Evolutionary conservation across 2,797 vertebrate species (phyloP).

Genomic region (Carapus acus): DNA sequence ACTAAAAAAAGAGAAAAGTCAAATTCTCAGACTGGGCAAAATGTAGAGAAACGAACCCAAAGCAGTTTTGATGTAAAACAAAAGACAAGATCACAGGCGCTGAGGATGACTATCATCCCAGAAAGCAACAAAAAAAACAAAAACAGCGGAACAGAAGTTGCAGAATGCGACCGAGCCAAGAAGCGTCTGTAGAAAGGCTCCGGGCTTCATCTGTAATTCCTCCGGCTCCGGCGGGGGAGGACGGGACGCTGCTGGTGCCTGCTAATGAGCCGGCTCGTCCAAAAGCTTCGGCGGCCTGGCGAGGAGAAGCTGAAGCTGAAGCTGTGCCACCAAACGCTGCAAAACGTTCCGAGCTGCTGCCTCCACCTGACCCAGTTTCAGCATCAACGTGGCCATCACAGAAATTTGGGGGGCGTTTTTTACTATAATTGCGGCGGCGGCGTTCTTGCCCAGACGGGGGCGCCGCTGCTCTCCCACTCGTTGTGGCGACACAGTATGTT

Average conservation of each 20-base stretch:
- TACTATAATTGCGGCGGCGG: too few species aligned
- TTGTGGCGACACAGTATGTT: too few species aligned
- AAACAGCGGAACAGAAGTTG: background rate
- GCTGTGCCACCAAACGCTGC: slow-evolving; percentile 15
- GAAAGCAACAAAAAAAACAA: background rate
- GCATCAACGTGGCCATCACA: slow-evolving; percentile 4
- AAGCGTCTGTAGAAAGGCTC: slow-evolving; percentile 14
- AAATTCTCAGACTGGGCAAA: too few species aligned
- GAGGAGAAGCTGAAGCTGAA: slow-evolving; percentile 15
- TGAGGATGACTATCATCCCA: background rate
- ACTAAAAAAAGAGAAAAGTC: too few species aligned
- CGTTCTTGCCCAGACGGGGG: too few species aligned
- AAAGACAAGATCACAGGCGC: too few species aligned
- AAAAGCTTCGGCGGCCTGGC: slow-evolving; percentile 9
- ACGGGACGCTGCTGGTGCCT: slow-evolving; percentile 16
- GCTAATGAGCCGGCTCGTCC: slow-evolving; percentile 27
- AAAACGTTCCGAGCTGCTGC: slow-evolving; percentile 13
- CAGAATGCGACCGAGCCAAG: too few species aligned
- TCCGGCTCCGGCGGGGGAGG: slow-evolving; percentile 14
- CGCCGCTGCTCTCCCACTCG: too few species aligned
- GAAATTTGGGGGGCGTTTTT: too few species aligned
- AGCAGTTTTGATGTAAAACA: too few species aligned
- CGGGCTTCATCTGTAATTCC: slow-evolving; percentile 17
- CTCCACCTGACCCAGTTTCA: slow-evolving; percentile 15
- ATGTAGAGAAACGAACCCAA: too few species aligned